Conservation (phyloP, 2,888 invertebrate species). For the Rhamphomyia laevipes region DNA sequence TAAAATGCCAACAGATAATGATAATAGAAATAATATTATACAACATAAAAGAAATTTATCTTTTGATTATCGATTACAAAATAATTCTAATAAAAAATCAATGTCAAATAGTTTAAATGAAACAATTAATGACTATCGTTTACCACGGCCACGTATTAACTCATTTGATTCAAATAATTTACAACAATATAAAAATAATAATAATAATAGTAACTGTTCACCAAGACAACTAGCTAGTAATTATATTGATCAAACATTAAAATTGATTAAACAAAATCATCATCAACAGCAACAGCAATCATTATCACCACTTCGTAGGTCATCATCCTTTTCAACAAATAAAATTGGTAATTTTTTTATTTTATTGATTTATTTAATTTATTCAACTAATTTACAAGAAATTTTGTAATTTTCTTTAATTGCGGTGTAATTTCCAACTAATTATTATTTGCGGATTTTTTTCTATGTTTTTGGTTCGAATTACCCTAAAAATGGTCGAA, state of each 20-base stretch:
- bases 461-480: too few species aligned
- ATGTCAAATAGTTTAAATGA: constrained; percentile 38
- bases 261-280: constrained; percentile 5
- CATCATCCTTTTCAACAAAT: constrained; percentile 52
- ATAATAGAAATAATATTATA: too few species aligned
- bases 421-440: too few species aligned
- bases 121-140: constrained; percentile 22
- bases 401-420: too few species aligned
- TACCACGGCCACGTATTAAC: constrained; percentile 34
- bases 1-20: not conserved
- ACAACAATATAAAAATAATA: constrained; percentile 18
- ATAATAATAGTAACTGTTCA: constrained; percentile 16
- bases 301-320: constrained; percentile 46
- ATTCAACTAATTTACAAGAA: too few species aligned
- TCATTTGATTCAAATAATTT: constrained; percentile 28
- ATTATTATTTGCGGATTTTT: too few species aligned
- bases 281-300: constrained; percentile 12
- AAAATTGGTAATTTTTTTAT: constrained; percentile 23
- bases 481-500: too few species aligned
- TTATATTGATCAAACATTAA: constrained; percentile 20
- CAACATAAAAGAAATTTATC: constrained; percentile 20
- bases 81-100: constrained; percentile 16
- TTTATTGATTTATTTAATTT: too few species aligned
- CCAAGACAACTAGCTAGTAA: constrained; percentile 9
- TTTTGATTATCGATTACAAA: constrained; percentile 11